A percentile compares a stretch with the other conserved stretches of the same genome.
Evolutionary conservation across 2,113 vertebrate species (phyloP).

Genomic region (Bos indicus): DNA sequence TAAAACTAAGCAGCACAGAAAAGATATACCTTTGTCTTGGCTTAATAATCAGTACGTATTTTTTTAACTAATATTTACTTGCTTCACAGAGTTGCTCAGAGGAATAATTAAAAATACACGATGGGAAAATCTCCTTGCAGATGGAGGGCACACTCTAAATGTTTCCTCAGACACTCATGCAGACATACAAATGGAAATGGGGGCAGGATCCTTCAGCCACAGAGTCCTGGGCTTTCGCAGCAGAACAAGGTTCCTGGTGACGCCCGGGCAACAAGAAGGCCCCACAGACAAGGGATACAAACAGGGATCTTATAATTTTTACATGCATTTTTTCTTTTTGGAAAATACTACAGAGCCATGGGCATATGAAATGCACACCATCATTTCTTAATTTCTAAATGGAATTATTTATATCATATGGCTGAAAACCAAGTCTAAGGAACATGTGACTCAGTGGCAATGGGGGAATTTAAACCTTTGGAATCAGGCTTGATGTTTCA

Average conservation of each 20-base stretch:
- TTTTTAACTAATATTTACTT: constrained; percentile 49
- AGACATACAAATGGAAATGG: neutral
- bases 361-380: neutral
- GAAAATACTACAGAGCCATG: neutral
- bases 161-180: neutral
- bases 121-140: constrained; percentile 19
- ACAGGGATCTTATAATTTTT: neutral
- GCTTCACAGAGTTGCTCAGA: neutral
- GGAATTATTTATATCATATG: neutral
- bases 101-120: constrained; percentile 29
- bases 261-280: neutral
- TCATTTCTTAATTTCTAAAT: constrained; percentile 36
- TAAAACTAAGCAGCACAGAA: neutral
- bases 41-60: neutral
- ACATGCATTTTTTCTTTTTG: neutral
- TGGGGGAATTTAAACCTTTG: neutral
- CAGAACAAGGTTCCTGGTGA: neutral
- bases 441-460: neutral
- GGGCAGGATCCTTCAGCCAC: neutral
- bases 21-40: neutral
- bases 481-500: neutral
- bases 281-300: neutral
- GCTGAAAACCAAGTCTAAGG: neutral
- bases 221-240: no score
- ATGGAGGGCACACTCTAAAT: neutral